Conservation (phyloP, 2,797 vertebrate species). For the Microctenopoma lineatum region DNA sequence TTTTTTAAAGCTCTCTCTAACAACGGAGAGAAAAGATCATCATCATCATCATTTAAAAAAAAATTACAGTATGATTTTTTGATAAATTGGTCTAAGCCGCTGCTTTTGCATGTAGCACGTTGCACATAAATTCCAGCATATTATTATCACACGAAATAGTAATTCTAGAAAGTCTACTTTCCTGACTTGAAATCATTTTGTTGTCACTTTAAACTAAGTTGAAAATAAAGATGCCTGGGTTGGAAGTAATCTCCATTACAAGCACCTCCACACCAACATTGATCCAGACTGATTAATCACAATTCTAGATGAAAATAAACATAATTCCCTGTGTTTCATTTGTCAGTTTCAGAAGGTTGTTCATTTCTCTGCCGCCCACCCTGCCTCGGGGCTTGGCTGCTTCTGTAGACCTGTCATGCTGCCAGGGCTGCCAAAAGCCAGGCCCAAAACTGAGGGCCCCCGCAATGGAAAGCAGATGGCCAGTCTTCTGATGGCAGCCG, state of each 20-base stretch:
- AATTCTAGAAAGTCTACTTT: conserved; percentile 11
- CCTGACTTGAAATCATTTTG: conserved; percentile 1
- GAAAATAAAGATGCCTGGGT: conserved; percentile 15
- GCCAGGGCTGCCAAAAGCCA: conserved; percentile 55
- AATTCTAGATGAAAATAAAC: conserved; percentile 45
- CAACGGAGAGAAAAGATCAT: neutral
- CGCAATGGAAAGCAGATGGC: conserved; percentile 85
- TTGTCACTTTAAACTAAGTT: neutral
- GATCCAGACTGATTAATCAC: conserved; percentile 47
- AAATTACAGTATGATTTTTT: neutral
- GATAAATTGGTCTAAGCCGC: neutral
- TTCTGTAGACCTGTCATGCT: conserved; percentile 31
- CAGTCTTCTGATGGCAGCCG: conserved; percentile 70
- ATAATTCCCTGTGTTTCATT: conserved; percentile 45
- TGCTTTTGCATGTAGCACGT: neutral
- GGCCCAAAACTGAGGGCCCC: conserved; percentile 50
- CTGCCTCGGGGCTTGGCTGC: conserved; percentile 53
- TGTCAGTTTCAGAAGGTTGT: conserved; percentile 37
- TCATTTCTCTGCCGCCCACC: conserved; percentile 52
- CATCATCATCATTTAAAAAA: neutral
- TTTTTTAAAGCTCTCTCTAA: neutral
- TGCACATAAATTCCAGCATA: conserved; percentile 1
- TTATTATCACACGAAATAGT: conserved; percentile 10
- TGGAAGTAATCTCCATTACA: conserved; percentile 29
- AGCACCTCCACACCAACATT: conserved; percentile 22